A percentile compares a stretch with the other conserved stretches of the same genome.
phyloP scores from a whole-genome alignment of 2,888 invertebrate genomes.

The Xylota sylvarum region DNA sequence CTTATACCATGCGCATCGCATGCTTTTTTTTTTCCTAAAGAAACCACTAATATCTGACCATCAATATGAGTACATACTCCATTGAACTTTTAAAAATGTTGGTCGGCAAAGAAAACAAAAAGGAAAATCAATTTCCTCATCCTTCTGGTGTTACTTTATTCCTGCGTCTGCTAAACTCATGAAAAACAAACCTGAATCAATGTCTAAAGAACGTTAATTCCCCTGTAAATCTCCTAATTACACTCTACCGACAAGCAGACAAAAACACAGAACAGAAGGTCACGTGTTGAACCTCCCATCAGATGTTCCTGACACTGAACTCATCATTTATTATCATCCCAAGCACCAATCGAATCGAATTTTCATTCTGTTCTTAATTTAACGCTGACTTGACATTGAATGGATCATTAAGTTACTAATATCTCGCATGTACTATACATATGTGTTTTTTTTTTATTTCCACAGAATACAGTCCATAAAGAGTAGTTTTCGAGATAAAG shows the following conservation, averaged over 20 bases:
- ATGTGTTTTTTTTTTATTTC: conserved; percentile 15
- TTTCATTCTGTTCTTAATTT: background rate
- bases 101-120: background rate
- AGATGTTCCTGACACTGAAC: background rate
- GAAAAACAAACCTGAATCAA: background rate
- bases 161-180: background rate
- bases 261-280: background rate
- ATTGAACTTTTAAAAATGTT: background rate
- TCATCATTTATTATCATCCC: background rate
- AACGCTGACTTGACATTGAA: background rate
- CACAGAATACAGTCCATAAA: conserved; percentile 85
- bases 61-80: no score
- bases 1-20: no score
- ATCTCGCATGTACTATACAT: no score
- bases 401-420: background rate
- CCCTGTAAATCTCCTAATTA: background rate
- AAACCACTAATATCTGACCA: no score
- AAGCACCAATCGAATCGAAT: background rate
- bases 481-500: conserved; percentile 88
- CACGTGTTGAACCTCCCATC: background rate
- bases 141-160: no score
- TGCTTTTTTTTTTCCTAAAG: no score
- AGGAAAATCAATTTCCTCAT: background rate
- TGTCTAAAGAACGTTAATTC: background rate
- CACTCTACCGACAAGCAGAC: background rate